Evolutionary conservation across 2,113 vertebrate species (phyloP).

Genomic region (Coracopsis vasa): DNA sequence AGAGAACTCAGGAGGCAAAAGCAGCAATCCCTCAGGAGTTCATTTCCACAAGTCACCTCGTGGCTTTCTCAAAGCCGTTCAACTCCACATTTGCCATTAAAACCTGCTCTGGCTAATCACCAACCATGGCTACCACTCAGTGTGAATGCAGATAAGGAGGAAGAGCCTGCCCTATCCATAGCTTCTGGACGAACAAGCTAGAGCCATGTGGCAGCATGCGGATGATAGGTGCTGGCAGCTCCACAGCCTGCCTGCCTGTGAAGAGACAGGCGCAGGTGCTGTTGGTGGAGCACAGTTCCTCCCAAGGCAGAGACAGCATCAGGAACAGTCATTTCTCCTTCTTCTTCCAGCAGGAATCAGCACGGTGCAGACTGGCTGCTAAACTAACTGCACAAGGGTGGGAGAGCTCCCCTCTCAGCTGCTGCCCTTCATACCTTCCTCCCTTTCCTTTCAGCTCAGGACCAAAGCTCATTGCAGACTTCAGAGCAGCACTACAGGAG

Average conservation of each 20-base stretch:
- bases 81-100: not conserved
- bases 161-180: not conserved
- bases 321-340: not conserved
- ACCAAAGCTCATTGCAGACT: not conserved
- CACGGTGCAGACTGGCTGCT: not conserved
- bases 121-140: not conserved
- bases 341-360: not conserved
- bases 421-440: not conserved
- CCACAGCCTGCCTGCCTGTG: not conserved
- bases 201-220: not conserved
- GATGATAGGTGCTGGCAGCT: not conserved
- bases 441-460: not conserved
- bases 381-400: not conserved
- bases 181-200: not conserved
- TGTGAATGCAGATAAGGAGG: accelerated
- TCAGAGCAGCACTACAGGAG: not conserved
- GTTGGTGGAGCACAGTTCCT: not conserved
- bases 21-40: not conserved
- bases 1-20: not conserved
- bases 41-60: not conserved
- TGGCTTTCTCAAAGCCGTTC: not conserved
- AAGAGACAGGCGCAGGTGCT: not conserved
- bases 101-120: not conserved
- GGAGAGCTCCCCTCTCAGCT: not conserved
- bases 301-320: not conserved